Conservation (phyloP, 2,113 vertebrate genomes). For the Thoracochromis brauschi region DNA sequence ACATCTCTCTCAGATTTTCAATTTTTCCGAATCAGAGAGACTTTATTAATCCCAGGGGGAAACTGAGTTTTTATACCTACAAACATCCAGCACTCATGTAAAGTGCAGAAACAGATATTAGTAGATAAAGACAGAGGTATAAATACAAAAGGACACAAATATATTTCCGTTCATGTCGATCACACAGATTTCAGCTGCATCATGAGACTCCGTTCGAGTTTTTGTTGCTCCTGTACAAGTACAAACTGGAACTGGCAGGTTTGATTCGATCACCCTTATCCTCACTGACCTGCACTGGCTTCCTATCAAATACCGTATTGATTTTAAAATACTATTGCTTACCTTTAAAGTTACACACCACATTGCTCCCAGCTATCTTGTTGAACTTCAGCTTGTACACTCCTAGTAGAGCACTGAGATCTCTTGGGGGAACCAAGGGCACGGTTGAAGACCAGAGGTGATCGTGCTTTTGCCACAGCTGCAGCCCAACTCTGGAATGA, state of each 20-base stretch:
- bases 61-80: fast-evolving
- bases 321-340: neutral
- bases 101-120: neutral
- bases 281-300: neutral
- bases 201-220: fast-evolving
- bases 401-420: neutral
- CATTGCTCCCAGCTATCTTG: neutral
- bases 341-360: neutral
- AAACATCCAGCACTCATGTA: neutral
- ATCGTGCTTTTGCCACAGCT: neutral
- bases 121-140: neutral
- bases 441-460: neutral
- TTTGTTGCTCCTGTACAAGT: neutral
- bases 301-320: neutral
- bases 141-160: neutral
- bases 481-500: neutral
- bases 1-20: neutral
- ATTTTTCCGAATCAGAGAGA: neutral
- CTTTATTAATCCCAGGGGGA: neutral
- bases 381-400: neutral
- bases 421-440: neutral
- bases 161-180: neutral
- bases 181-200: neutral
- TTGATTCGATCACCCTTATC: fast-evolving
- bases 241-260: neutral